Evolutionary conservation across 2,888 invertebrate genomes (phyloP), one percentile per base, ranked within the genome.

Genomic region (Acheta domesticus): DNA sequence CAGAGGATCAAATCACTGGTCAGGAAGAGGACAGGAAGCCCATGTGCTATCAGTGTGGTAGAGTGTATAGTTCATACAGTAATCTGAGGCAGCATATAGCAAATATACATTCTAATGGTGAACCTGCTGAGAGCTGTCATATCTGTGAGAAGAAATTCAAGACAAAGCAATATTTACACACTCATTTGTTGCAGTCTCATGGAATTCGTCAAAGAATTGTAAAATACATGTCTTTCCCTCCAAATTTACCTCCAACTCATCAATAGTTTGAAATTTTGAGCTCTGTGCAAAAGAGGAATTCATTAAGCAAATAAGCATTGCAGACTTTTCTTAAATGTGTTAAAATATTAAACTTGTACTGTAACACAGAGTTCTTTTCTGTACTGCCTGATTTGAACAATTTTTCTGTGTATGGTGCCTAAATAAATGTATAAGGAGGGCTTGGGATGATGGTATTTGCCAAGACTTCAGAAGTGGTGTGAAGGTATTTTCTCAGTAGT

Each of bases 71-170:
- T 83, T 84, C 84, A 79, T 82, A 91, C 84, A 91, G 92, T 89
- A 93, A 93, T 89, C 90, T 93, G 86, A 91, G 92, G 87, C 92
- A 93, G 88, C 93, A 93, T 88, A 91, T 92, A 88, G 92, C 92
- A 88, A 93, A 93, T 88, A 92, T 93, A 86, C 93, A 93, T 88
- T 91, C 92, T 84, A 82, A 81, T 73, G 90, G 91, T 85, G 91
- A 92, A 86, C 90, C 91, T 86, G 92, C 92, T 92, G 91, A 91
- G 85, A 90, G 91, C 85, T 93, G 93, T 88, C 90, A 91, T 86
- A 90, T 92, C 85, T 92, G 93, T 89, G 92, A 92, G 85, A 92
- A 92, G 88, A 91, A 91, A 86, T 92, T 92, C 89, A 93, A 93
- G 88, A 93, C 93, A 85, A 91, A 92, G 88, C 93, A 93, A 87